Conservation (phyloP, 2,888 invertebrate genomes). For the Sepioteuthis lessoniana region DNA sequence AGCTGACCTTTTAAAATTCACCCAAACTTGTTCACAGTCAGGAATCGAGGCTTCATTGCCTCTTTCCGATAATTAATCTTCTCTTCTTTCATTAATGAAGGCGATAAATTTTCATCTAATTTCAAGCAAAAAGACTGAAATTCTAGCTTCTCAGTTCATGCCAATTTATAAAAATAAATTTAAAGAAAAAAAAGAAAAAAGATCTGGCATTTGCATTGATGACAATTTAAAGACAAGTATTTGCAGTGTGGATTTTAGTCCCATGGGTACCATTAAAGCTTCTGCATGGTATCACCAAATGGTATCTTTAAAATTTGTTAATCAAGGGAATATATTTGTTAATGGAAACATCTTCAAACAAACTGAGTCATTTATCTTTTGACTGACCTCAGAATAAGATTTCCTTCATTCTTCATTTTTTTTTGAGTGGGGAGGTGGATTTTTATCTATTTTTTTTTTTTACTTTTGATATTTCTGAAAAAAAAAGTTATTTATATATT, state of each 20-base stretch:
- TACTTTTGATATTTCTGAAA: background rate
- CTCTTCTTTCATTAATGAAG: background rate
- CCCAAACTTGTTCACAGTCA: background rate
- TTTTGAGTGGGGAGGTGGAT: too few relatives aligned
- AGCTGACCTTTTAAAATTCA: background rate
- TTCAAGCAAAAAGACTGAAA: background rate
- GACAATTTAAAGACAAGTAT: background rate
- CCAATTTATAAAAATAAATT: background rate
- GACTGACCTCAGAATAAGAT: conserved; percentile 10
- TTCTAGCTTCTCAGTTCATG: background rate
- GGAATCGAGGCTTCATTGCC: background rate
- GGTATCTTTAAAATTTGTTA: background rate
- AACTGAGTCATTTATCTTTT: background rate
- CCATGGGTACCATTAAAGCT: background rate
- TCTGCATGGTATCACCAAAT: background rate
- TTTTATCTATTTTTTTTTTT: too few relatives aligned
- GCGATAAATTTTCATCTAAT: conserved; percentile 21
- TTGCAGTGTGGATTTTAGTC: background rate
- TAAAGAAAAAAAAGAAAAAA: background rate
- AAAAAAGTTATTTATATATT: background rate
- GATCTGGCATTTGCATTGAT: background rate
- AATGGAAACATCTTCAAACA: background rate
- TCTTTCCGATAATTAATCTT: background rate
- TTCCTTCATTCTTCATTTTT: background rate
- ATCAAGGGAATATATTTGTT: background rate